Base-by-base conservation (phyloP, 2,888 invertebrate genomes). In the Selenia dentaria region DNA sequence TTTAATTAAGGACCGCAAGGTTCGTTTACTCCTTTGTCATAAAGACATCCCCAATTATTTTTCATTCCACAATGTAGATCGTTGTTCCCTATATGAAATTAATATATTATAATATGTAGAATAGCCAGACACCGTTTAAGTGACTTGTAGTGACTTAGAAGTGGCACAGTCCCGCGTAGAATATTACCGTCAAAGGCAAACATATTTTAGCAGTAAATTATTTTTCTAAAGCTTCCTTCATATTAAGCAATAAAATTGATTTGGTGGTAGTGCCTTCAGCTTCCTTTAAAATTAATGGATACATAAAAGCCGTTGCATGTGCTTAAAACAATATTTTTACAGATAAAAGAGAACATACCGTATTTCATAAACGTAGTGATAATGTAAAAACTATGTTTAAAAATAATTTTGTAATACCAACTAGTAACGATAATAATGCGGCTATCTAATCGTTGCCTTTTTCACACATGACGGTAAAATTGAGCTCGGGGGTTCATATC, bases 201-300 rank as follows among this genome's bases (percentile, higher is more conserved):
- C 61, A 63, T 79, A 75, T 80, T 79, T 77, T 73, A 76, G 80
- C 83, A 76, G 69, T 62, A 83, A 82, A 79, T 86, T 86, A 82
- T 85, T 86, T 87, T 85, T 85, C 77, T 81, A 85, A 83, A 64
- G 84, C 87, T 86, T 82, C 75, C 81, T 86, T 85, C 85, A 83
- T 83, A 67, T 71, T 64, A 79, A 87, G 85, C 85, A 87, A 88
- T 86, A 84, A 83, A 64, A 64, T 84, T 85, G 66, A 70, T 84
- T 89, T 86, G 72, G 83, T 77, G 71, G 89, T 90, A 89, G 89
- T 90, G 89, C 89, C 89, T 90, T 90, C 83, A 83, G 89, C 89
- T 88, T 90, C 71, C 76, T 80, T 78, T 75, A 78, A 74, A 73
- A 72, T 69, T 47, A 48, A 63, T 59, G 66, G 59, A 74, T 76